Evolutionary conservation across 2,113 vertebrate genomes (phyloP).

Genomic region (Platanista minor): DNA sequence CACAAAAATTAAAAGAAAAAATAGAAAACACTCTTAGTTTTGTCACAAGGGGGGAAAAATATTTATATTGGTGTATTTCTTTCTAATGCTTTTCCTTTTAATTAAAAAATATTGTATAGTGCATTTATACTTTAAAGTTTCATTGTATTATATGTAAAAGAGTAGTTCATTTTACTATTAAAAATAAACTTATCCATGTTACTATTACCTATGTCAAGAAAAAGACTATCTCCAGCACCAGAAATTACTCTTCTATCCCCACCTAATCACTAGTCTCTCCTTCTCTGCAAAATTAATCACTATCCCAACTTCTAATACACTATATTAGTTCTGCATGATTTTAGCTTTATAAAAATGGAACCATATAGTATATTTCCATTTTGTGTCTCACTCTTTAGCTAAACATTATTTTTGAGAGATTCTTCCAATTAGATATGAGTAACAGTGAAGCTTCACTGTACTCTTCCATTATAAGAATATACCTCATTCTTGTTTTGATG

Average conservation of each 20-base stretch:
- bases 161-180: not conserved
- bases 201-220: not conserved
- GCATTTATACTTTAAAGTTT: not conserved
- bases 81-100: not conserved
- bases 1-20: not conserved
- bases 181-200: not conserved
- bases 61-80: not conserved
- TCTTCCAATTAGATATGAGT: not conserved
- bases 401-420: not conserved
- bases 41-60: not conserved
- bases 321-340: not conserved
- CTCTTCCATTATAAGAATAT: not conserved
- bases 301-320: not conserved
- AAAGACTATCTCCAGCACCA: not conserved
- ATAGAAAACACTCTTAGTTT: not conserved
- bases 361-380: not conserved
- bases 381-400: not conserved
- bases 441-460: not conserved
- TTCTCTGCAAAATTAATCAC: not conserved
- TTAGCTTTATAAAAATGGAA: not conserved
- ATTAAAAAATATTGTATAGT: not conserved
- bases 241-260: not conserved
- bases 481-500: not conserved
- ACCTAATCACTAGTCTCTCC: not conserved
- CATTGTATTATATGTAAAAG: not conserved